A percentile compares a stretch with the other conserved stretches of the same genome.
These are phyloP conservation scores for Montipora capricornis DNA, from an alignment of 64 coral and sea anemone species.

Conservation along the genomic window DNA sequence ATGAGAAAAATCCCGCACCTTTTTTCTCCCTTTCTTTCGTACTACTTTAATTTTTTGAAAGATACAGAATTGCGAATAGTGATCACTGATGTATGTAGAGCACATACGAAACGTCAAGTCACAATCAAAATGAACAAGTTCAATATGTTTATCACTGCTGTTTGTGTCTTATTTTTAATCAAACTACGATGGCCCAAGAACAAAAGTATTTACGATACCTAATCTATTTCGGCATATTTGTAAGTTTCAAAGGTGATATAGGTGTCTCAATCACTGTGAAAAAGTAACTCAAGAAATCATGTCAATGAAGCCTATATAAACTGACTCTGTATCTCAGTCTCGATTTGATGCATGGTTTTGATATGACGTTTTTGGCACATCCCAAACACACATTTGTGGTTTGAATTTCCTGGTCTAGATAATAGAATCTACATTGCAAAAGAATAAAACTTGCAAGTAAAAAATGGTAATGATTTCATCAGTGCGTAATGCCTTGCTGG, in stretches of 20 bases:
- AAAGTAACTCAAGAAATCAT: constrained; percentile 28
- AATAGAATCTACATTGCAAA: constrained; percentile 13
- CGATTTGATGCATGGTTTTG: neutral
- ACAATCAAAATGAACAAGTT: too few relatives aligned
- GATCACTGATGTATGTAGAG: too few relatives aligned
- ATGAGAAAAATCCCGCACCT: too few relatives aligned
- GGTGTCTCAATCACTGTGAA: constrained; percentile 12
- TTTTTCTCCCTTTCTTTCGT: too few relatives aligned
- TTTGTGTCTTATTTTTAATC: too few relatives aligned
- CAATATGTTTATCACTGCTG: too few relatives aligned
- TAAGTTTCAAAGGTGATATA: constrained; percentile 11
- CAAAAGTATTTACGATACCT: neutral
- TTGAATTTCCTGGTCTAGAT: constrained; percentile 26
- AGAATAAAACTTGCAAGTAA: neutral
- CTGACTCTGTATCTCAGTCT: constrained; percentile 9
- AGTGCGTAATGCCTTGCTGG: neutral
- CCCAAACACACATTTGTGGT: neutral
- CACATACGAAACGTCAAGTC: too few relatives aligned
- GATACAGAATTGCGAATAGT: too few relatives aligned
- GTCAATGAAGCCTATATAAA: neutral
- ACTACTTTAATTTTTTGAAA: too few relatives aligned
- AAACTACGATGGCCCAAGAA: too few relatives aligned
- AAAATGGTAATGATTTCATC: constrained; percentile 14
- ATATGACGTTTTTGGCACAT: neutral
- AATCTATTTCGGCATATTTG: constrained; percentile 7